Base-by-base conservation (phyloP, 1,140 invertebrate species). In the Protaetia brevitarsis region DNA sequence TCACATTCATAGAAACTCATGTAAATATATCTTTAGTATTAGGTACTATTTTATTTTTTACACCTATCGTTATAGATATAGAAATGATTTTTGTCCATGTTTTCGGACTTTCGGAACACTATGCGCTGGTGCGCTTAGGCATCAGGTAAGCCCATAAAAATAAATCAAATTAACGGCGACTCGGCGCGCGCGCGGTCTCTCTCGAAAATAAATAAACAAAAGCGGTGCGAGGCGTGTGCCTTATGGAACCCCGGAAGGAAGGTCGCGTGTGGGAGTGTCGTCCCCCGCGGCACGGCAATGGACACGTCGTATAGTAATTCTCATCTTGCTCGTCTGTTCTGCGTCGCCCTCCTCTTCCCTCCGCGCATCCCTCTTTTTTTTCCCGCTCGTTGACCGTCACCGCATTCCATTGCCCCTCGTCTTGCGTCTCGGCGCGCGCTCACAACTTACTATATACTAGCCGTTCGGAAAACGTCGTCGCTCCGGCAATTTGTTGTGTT, bases 321-420 rank as follows among this genome's bases (percentile, higher is more conserved):
- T 59, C 13, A 23, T 59, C 57, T 59, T 59, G 16, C 10, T 11
- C 57, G 11, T 26, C 19, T 59, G 27, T 11, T 29, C n/a, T n/a
- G n/a, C n/a, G 27, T 16, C 10, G 10, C 57, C 16, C 57, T 27
- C 26, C 16, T 29, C 57, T 10, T 31, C 57, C 11, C 57, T n/a
- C n/a, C n/a, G n/a, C n/a, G n/a, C n/a, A n/a, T n/a, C n/a, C n/a
- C n/a, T n/a, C n/a, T n/a, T n/a, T n/a, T n/a, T n/a, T 28, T 29
- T 31, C 26, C 29, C 57, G 10, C 26, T 28, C 11, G 57, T 66
- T 68, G 70, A 69, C 70, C 70, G 70, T 71, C 70, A 71, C 68
- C 70, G 70, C 70, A 71, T 71, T 71, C 70, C 70, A 69, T 62
- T 71, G 65, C 29, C 65, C 67, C 65, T 67, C 51, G 64, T n/a